phyloP scores from a whole-genome alignment of 2,113 vertebrate genomes.

The Athene noctua region DNA sequence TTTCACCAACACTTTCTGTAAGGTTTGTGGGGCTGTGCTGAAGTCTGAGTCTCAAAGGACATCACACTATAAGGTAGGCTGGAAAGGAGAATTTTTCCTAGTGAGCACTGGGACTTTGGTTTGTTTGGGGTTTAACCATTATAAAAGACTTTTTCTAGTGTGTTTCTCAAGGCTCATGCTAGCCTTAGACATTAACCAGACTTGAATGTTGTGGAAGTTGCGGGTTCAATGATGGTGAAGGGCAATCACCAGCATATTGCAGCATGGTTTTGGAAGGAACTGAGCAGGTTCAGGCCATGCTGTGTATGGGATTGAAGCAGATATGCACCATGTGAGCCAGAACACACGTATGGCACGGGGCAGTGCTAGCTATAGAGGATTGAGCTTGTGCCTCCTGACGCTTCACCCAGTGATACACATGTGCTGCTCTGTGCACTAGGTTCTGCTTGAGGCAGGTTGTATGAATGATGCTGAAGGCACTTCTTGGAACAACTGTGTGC shows the following conservation, averaged over 20 bases:
- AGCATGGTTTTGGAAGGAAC: not conserved
- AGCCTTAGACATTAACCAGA: not conserved
- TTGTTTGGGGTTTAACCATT: not conserved
- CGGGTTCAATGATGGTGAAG: not conserved
- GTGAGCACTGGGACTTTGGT: not conserved
- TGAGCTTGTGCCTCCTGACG: rapidly evolving
- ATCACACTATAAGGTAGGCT: conserved; percentile 85
- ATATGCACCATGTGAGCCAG: not conserved
- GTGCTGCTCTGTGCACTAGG: not conserved
- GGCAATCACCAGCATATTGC: not conserved
- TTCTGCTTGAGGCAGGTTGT: not conserved
- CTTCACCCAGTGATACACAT: rapidly evolving
- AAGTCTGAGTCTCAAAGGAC: conserved; percentile 80
- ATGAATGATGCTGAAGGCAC: not conserved
- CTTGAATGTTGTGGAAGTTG: not conserved
- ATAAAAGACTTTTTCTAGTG: not conserved
- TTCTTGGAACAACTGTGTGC: not conserved
- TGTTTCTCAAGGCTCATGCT: not conserved
- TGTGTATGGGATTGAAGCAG: not conserved
- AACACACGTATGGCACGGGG: rapidly evolving
- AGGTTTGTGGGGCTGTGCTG: conserved; percentile 81
- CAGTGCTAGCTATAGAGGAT: not conserved
- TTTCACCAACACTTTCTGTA: conserved; percentile 81
- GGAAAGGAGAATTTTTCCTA: not conserved
- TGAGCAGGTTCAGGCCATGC: not conserved